Conservation (phyloP, 92 coral and sea anemone species). For the Porites cylindrica region DNA sequence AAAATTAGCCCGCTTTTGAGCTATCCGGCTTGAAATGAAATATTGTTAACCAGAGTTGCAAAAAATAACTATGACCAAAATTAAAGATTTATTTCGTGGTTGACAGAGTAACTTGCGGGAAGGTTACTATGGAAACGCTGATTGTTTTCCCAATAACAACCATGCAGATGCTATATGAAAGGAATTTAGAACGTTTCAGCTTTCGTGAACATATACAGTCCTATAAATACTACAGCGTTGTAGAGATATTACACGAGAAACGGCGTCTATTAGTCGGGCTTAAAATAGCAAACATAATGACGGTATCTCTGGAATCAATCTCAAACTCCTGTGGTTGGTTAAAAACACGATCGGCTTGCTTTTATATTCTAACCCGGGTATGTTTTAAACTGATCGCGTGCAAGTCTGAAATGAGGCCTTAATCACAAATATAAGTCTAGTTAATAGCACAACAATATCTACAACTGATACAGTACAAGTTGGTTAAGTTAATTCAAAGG, state of each 20-base stretch:
- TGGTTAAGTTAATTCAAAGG: too few species aligned
- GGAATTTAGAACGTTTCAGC: neutral
- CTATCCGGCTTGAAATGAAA: too few species aligned
- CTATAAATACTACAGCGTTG: neutral
- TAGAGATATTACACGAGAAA: neutral
- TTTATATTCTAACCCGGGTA: neutral
- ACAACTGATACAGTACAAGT: neutral
- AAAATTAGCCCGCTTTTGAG: too few species aligned
- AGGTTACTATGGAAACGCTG: neutral
- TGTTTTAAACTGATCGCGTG: slow-evolving; percentile 18
- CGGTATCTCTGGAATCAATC: neutral
- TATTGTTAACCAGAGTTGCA: neutral
- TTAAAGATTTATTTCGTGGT: too few species aligned
- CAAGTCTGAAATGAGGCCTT: neutral
- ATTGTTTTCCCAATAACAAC: neutral
- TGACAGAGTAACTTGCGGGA: neutral
- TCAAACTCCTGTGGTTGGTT: neutral
- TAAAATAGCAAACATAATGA: neutral
- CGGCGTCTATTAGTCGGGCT: slow-evolving; percentile 6
- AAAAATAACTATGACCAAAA: too few species aligned
- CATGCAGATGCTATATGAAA: neutral
- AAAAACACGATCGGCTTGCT: neutral
- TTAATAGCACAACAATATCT: too few species aligned
- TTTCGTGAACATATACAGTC: neutral
- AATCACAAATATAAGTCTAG: neutral